Base-by-base conservation (phyloP, 2,797 vertebrate genomes). In the Sebastes diploproa region DNA sequence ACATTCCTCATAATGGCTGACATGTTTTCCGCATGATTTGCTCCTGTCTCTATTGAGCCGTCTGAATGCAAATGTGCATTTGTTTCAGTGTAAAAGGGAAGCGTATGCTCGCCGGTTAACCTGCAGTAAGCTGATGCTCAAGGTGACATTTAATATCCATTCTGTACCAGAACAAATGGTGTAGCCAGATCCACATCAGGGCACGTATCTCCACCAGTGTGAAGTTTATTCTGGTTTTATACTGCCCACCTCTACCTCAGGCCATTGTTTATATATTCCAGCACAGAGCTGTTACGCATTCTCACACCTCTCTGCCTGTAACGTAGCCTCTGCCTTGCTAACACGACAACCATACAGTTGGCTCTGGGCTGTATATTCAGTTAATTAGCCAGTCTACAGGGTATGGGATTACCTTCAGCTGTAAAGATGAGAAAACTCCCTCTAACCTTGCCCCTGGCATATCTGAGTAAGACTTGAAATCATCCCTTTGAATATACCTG, bases 371-470 rank as follows among this genome's bases (percentile, higher is more conserved):
- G 80, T 88, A 84, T 84, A 77, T 90, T 70, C 83, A 83, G 75
- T 90, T 94, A 92, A 93, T 95, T 94, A 94, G 86, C 89, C 77
- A 75, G 84, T 92, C 83, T 87, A 81, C 87, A 88, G 83, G 65
- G 71, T 86, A 88, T 88, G 54, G 80, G 87, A 91, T 93, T 94
- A 90, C 81, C 84, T 86, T 89, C 76, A 84, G 73, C 80, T 84
- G 61, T 88, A 88, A 86, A 88, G 75, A 88, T 85, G 77, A 82
- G 74, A 86, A 84, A 73, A 89, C 64, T 82, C 46, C 62, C 63
- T 74, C 76, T 81, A 86, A 85, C 88, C 85, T 90, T 84, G 78
- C 88, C 75, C 66, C 72, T 10, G 78, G 90, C 85, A 71, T 61
- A 80, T 79, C 69, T 78, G 80, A 86, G 75, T 84, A 86, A 83